A percentile compares a stretch with the other conserved stretches of the same genome.
phyloP scores from a whole-genome alignment of 2,113 vertebrate genomes.

The Gymnobelideus leadbeateri region DNA sequence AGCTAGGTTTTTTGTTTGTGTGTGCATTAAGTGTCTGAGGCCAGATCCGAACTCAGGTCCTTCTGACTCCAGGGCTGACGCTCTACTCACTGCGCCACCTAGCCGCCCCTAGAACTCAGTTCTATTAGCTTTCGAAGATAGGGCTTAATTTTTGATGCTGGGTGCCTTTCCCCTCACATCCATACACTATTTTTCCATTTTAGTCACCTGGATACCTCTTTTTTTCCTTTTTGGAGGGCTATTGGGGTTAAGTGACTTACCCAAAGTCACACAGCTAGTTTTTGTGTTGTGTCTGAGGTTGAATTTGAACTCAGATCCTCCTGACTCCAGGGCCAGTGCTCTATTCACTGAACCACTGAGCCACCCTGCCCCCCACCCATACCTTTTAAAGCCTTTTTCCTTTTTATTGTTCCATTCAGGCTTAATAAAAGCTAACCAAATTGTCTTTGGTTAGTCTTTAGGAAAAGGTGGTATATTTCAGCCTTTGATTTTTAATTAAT shows the following conservation, averaged over 20 bases:
- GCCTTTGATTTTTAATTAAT: not conserved
- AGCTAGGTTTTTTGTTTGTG: too few relatives aligned
- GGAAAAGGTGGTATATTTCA: not conserved
- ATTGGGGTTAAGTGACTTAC: not conserved
- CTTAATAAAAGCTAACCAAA: not conserved
- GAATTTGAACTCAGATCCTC: too few relatives aligned
- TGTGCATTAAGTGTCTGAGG: too few relatives aligned
- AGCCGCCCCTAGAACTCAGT: not conserved
- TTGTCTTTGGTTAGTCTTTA: not conserved
- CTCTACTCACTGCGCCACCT: too few relatives aligned
- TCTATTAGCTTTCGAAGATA: not conserved
- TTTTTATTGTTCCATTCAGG: constrained; percentile 13
- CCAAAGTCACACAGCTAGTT: too few relatives aligned
- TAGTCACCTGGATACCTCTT: not conserved
- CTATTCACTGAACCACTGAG: not conserved
- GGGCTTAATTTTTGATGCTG: not conserved
- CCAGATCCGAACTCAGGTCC: too few relatives aligned
- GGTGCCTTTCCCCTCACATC: not conserved
- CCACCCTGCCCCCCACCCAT: not conserved
- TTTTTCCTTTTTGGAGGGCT: not conserved
- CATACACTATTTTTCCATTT: not conserved
- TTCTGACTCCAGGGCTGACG: too few relatives aligned
- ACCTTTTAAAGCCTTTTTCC: not conserved
- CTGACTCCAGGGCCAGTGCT: too few relatives aligned
- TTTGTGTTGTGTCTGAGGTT: too few relatives aligned